These are phyloP conservation scores for Latheticus oryzae DNA, from an alignment of 2,888 invertebrate genomes.

Conservation along the genomic window DNA sequence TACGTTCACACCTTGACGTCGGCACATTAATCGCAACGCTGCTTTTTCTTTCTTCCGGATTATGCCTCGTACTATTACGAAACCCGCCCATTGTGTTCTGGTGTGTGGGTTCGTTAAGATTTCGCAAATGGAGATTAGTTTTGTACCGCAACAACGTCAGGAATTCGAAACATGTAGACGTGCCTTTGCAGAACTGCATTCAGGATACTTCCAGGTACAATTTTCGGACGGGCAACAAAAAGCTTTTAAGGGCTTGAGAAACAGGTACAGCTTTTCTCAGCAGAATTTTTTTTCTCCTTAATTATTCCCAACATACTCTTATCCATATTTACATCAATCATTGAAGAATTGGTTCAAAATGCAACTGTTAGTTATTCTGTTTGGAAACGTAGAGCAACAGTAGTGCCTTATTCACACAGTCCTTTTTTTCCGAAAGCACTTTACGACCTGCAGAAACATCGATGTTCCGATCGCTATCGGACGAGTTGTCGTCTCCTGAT, in stretches of 20 bases:
- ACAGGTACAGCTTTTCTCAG: no score
- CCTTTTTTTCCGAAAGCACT: slow-evolving; percentile 28
- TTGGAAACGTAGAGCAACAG: slow-evolving; percentile 11
- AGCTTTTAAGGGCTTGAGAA: no score
- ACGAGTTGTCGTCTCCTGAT: slow-evolving; percentile 47
- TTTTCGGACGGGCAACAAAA: no score
- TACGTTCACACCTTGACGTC: slow-evolving; percentile 19
- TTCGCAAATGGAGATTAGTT: slow-evolving; percentile 41
- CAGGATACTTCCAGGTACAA: no score
- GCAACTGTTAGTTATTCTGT: no score
- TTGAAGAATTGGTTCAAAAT: no score
- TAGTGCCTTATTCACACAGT: slow-evolving; percentile 7
- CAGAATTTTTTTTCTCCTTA: no score
- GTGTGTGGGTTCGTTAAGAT: slow-evolving; percentile 38
- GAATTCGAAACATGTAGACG: slow-evolving; percentile 51
- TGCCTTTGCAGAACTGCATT: slow-evolving; percentile 42
- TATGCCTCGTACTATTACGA: slow-evolving; percentile 17
- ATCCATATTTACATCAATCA: no score
- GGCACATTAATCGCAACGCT: slow-evolving; percentile 1
- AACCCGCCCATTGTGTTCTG: slow-evolving; percentile 28
- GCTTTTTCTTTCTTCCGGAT: slow-evolving; percentile 26
- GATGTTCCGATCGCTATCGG: slow-evolving; percentile 54
- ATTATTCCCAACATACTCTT: no score
- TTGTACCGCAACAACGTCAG: slow-evolving; percentile 36
- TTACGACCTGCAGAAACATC: slow-evolving; percentile 56